Evolutionary conservation across 2,888 invertebrate genomes (phyloP).

Genomic region (Apodemia zela): DNA sequence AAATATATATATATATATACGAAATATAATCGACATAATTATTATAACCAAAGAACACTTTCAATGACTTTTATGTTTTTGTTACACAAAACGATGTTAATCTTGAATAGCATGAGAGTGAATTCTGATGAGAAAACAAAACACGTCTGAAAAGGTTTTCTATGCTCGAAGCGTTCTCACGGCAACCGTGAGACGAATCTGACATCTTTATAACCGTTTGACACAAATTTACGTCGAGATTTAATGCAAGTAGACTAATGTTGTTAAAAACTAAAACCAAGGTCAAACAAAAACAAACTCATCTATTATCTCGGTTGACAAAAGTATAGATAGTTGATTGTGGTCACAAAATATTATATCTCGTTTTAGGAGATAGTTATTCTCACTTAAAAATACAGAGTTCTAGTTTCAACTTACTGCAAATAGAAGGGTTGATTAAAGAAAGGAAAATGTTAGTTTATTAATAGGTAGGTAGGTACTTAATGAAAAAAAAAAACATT

Average conservation of each 20-base stretch:
- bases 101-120: constrained; percentile 8
- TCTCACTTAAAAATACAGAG: no score
- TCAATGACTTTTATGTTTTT: background rate
- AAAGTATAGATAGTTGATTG: background rate
- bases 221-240: constrained; percentile 5
- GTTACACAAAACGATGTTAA: background rate
- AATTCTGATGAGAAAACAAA: constrained; percentile 6
- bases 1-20: no score
- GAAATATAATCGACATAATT: no score
- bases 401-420: no score
- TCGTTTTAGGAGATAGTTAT: no score
- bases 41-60: background rate
- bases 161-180: background rate
- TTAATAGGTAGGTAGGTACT: no score
- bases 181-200: constrained; percentile 8
- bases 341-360: background rate
- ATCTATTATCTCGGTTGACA: background rate
- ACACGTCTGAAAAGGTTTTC: constrained; percentile 6
- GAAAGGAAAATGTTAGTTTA: no score
- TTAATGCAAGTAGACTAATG: background rate
- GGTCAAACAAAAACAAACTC: constrained; percentile 4
- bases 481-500: no score
- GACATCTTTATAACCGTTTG: constrained; percentile 9
- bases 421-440: no score
- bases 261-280: background rate